phyloP scores from a whole-genome alignment of 2,113 vertebrate genomes.

The Pedionomus torquatus region DNA sequence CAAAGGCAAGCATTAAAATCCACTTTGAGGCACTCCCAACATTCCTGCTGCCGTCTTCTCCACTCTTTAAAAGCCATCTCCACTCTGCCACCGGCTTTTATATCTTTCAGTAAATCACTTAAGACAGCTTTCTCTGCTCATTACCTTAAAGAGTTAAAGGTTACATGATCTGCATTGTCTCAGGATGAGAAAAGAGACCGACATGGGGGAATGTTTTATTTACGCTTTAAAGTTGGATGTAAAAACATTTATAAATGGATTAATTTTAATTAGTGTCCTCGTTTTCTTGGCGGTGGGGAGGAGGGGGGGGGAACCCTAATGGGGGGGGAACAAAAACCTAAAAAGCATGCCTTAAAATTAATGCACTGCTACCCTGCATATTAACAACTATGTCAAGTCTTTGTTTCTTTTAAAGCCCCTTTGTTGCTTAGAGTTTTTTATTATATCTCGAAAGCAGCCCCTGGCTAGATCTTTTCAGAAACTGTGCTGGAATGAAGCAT shows the following conservation, averaged over 20 bases:
- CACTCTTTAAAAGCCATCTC: neutral
- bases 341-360: constrained; percentile 28
- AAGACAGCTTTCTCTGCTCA: neutral
- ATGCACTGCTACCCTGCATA: neutral
- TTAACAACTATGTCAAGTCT: constrained; percentile 21
- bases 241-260: constrained; percentile 45
- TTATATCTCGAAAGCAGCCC: neutral
- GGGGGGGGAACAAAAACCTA: too few species aligned
- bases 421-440: neutral
- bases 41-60: neutral
- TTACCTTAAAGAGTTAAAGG: constrained; percentile 36
- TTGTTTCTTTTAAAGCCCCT: constrained; percentile 5
- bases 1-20: constrained; percentile 11
- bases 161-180: neutral
- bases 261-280: constrained; percentile 53
- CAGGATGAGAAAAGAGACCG: neutral
- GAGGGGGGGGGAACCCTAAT: too few species aligned
- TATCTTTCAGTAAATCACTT: neutral
- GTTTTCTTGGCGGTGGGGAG: too few species aligned
- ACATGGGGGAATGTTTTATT: constrained; percentile 42
- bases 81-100: neutral
- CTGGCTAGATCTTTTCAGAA: neutral
- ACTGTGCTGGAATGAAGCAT: neutral
- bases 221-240: neutral
- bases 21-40: neutral